These are phyloP conservation scores for Sycophila texana DNA, from an alignment of 2,888 invertebrate genomes.

Conservation along the genomic window DNA sequence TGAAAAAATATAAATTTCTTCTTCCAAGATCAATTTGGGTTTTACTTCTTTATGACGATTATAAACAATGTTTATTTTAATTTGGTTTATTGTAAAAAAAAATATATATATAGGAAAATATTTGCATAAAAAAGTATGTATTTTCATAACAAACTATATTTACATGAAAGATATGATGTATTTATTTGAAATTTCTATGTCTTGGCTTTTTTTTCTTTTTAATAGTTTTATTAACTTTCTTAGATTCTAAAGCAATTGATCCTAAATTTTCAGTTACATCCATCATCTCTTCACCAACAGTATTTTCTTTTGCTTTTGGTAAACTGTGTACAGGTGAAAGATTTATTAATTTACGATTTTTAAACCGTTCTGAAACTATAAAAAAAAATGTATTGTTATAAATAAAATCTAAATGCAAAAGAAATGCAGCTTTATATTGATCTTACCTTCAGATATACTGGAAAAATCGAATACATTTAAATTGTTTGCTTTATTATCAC, in stretches of 20 bases:
- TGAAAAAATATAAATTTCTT: slow-evolving; percentile 46
- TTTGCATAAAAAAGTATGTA: slow-evolving; percentile 33
- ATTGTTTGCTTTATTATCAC: slow-evolving; percentile 88
- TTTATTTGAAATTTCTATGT: slow-evolving; percentile 49
- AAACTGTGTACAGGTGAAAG: slow-evolving; percentile 10
- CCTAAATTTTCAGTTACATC: slow-evolving; percentile 66
- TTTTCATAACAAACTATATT: slow-evolving; percentile 43
- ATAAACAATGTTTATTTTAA: slow-evolving; percentile 23
- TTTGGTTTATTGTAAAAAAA: slow-evolving; percentile 25
- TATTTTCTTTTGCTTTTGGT: slow-evolving; percentile 41
- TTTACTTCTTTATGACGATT: slow-evolving; percentile 20
- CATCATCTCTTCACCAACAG: slow-evolving; percentile 61
- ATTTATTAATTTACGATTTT: slow-evolving; percentile 51
- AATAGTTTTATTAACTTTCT: slow-evolving; percentile 29
- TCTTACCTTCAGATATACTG: slow-evolving; percentile 79
- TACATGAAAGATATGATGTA: slow-evolving; percentile 33
- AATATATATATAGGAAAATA: slow-evolving; percentile 12
- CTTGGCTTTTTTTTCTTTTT: slow-evolving; percentile 56
- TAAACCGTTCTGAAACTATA: slow-evolving; percentile 65
- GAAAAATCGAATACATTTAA: slow-evolving; percentile 83
- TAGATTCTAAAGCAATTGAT: slow-evolving; percentile 59
- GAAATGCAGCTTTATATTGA: background rate
- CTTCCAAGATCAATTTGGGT: slow-evolving; percentile 16
- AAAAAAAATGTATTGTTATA: slow-evolving; percentile 21
- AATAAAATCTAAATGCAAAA: slow-evolving; percentile 5